A percentile compares a stretch with the other conserved stretches of the same genome.
phyloP scores from a whole-genome alignment of 2,797 vertebrate species.

The Typhlichthys eigenmanni region DNA sequence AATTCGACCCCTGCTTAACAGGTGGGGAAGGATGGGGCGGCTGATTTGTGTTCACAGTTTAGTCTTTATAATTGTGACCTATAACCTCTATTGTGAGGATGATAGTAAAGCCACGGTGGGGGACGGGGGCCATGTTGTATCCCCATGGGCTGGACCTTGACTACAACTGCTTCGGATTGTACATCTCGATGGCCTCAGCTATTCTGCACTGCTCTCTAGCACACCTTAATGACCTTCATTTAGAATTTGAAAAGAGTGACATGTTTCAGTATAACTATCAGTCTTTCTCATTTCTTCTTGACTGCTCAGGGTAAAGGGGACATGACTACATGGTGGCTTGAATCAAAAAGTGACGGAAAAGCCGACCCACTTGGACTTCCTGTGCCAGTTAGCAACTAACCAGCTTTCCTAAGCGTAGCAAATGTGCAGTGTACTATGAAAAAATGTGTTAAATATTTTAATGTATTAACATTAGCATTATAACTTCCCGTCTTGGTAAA shows the following conservation, averaged over 20 bases:
- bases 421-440: slow-evolving; percentile 2
- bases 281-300: slow-evolving; percentile 8
- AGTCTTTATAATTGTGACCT: slow-evolving; percentile 33
- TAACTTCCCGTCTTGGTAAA: not conserved
- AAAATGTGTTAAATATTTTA: slow-evolving; percentile 13
- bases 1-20: slow-evolving; percentile 20
- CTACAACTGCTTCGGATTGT: no score
- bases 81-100: slow-evolving; percentile 41
- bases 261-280: slow-evolving; percentile 35
- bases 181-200: slow-evolving; percentile 52
- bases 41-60: slow-evolving; percentile 30
- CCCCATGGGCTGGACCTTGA: slow-evolving; percentile 24
- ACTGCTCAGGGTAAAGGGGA: slow-evolving; percentile 76
- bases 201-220: slow-evolving; percentile 43
- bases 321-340: slow-evolving; percentile 83
- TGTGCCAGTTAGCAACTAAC: slow-evolving; percentile 66
- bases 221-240: slow-evolving; percentile 45
- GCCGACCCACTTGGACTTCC: slow-evolving; percentile 51
- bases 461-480: not conserved
- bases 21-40: slow-evolving; percentile 10
- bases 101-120: slow-evolving; percentile 30
- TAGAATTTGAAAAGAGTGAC: slow-evolving; percentile 32
- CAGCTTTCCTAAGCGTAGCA: not conserved
- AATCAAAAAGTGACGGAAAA: slow-evolving; percentile 60
- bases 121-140: slow-evolving; percentile 18